Conservation (phyloP, 2,888 invertebrate species). For the Atherix ibis region DNA sequence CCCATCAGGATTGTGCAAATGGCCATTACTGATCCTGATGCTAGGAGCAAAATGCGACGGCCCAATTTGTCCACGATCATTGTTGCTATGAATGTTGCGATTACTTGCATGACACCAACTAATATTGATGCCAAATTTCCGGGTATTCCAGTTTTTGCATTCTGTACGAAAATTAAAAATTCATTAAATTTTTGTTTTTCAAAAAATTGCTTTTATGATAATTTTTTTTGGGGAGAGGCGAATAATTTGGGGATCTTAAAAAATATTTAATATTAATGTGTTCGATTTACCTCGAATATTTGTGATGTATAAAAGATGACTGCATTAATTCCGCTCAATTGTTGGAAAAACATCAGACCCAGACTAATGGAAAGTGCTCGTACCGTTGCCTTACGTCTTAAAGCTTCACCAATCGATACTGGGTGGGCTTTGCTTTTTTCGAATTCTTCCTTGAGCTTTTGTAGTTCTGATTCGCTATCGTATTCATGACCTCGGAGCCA, state of each 20-base stretch:
- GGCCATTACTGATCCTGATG: conserved; percentile 55
- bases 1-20: conserved; percentile 54
- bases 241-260: too few species aligned
- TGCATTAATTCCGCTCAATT: conserved; percentile 69
- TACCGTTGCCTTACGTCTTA: conserved; percentile 41
- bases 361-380: conserved; percentile 56
- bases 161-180: conserved; percentile 14
- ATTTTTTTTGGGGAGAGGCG: too few species aligned
- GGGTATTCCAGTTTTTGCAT: conserved; percentile 33
- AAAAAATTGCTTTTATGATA: background rate
- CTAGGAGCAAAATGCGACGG: conserved; percentile 55
- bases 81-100: conserved; percentile 49
- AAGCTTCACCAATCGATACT: conserved; percentile 39
- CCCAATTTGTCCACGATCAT: conserved; percentile 68
- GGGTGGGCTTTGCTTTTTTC: conserved; percentile 36
- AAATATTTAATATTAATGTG: too few species aligned
- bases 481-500: conserved; percentile 59
- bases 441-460: conserved; percentile 40
- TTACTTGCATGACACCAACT: conserved; percentile 69
- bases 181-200: background rate
- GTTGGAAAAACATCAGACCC: conserved; percentile 79
- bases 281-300: conserved; percentile 57
- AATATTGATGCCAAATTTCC: conserved; percentile 53
- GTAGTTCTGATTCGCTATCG: conserved; percentile 48
- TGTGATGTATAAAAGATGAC: conserved; percentile 62